Percentiles rank a stretch among this genome's conserved stretches.
Evolutionary conservation across 2,113 vertebrate species (phyloP).

Genomic region (Podocnemis expansa): DNA sequence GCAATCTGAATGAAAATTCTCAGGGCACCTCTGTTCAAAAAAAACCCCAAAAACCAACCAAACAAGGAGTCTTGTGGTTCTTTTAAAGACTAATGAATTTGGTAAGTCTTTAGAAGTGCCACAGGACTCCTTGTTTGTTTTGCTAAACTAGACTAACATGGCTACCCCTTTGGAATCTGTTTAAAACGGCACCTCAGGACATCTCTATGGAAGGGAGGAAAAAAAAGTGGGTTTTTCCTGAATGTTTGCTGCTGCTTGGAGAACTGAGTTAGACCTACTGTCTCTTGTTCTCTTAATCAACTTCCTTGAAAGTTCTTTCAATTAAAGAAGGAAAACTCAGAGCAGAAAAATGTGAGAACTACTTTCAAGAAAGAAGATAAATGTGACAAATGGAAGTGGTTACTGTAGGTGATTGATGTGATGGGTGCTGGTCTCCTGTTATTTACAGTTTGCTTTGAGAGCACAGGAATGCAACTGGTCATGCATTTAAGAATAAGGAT

Average conservation of each 20-base stretch:
- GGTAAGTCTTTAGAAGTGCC: too few relatives aligned
- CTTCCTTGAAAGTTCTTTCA: not conserved
- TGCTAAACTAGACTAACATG: too few relatives aligned
- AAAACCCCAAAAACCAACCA: too few relatives aligned
- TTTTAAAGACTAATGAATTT: too few relatives aligned
- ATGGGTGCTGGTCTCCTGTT: not conserved
- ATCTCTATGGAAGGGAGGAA: not conserved
- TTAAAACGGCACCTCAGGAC: not conserved
- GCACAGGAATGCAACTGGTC: slow-evolving; percentile 4
- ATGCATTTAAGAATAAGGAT: not conserved
- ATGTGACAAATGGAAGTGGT: not conserved
- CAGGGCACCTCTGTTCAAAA: not conserved
- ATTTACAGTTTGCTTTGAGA: not conserved
- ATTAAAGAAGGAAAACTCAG: not conserved
- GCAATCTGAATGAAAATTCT: not conserved
- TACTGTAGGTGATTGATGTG: not conserved
- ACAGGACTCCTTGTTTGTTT: too few relatives aligned
- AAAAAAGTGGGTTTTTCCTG: not conserved
- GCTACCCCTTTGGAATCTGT: too few relatives aligned
- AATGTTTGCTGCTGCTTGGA: not conserved
- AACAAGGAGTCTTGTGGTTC: too few relatives aligned
- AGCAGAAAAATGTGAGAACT: not conserved
- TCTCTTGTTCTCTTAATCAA: not conserved
- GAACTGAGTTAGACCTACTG: not conserved
- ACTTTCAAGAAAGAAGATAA: not conserved